Conservation (phyloP, 1,140 invertebrate genomes). For the Euwallacea similis region DNA sequence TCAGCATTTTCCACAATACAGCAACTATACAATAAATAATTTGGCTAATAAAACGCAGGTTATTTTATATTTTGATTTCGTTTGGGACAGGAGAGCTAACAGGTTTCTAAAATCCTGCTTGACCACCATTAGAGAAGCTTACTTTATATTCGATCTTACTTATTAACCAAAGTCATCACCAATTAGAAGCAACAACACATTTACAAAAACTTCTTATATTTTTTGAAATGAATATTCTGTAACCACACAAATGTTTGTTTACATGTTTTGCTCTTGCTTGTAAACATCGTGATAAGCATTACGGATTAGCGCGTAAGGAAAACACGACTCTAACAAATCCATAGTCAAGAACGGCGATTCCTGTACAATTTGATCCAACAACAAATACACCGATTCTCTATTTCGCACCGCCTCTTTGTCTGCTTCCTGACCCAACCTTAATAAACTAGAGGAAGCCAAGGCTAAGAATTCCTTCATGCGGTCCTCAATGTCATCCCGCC, state of each 20-base stretch:
- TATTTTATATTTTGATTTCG: no score
- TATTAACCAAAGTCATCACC: no score
- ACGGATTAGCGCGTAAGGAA: conserved; percentile 93
- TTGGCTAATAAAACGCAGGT: no score
- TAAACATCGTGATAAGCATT: conserved; percentile 97
- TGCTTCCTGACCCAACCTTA: conserved; percentile 91
- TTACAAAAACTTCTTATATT: not conserved
- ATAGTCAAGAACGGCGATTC: conserved; percentile 97
- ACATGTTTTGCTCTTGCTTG: conserved; percentile 72
- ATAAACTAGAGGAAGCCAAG: conserved; percentile 90
- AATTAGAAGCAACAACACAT: no score
- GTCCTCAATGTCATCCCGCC: conserved; percentile 93
- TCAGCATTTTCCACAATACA: no score
- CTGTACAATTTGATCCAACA: conserved; percentile 95
- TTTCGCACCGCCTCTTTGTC: conserved; percentile 94
- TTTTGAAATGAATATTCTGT: not conserved
- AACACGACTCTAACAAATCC: conserved; percentile 97
- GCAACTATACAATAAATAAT: no score
- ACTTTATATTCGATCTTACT: no score
- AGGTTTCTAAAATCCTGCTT: no score
- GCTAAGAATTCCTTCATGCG: conserved; percentile 98
- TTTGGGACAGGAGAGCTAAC: no score
- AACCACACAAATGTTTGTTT: not conserved
- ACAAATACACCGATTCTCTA: conserved; percentile 92
- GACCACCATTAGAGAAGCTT: no score